Evolutionary conservation across 2,888 invertebrate genomes (phyloP).

Genomic region (Himalopsyche anomala): DNA sequence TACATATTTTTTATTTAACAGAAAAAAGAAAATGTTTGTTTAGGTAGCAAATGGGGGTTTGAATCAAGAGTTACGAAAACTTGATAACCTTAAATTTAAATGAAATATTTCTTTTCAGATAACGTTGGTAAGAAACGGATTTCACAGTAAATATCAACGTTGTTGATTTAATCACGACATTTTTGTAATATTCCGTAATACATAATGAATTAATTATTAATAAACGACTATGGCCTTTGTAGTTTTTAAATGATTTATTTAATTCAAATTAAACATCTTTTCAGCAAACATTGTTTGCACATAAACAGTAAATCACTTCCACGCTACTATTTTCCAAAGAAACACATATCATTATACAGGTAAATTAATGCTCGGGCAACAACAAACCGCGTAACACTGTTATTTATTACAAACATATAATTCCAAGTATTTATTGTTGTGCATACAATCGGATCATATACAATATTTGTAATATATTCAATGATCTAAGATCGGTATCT

Average conservation of each 20-base stretch:
- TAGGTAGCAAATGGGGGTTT: no score
- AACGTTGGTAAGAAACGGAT: no score
- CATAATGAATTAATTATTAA: not conserved
- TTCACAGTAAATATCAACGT: no score
- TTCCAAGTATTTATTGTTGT: slow-evolving; percentile 33
- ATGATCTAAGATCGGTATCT: slow-evolving; percentile 34
- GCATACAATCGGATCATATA: slow-evolving; percentile 22
- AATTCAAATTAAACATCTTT: slow-evolving; percentile 4
- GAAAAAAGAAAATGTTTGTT: no score
- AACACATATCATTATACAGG: slow-evolving; percentile 37
- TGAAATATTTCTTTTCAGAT: no score
- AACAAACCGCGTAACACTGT: slow-evolving; percentile 16
- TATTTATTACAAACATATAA: slow-evolving; percentile 40
- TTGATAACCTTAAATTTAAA: no score
- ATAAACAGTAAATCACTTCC: slow-evolving; percentile 22
- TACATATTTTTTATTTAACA: no score
- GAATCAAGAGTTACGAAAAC: no score
- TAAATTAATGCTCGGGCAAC: slow-evolving; percentile 21
- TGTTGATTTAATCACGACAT: no score
- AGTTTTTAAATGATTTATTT: not conserved
- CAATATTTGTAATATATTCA: slow-evolving; percentile 33
- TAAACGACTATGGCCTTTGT: not conserved
- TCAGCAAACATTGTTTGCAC: not conserved
- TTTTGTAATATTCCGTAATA: no score
- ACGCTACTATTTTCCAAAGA: not conserved